A percentile compares a stretch with the other conserved stretches of the same genome.
Conservation (phyloP, 1,140 invertebrate genomes). For the Drosophila pseudoobscura region DNA sequence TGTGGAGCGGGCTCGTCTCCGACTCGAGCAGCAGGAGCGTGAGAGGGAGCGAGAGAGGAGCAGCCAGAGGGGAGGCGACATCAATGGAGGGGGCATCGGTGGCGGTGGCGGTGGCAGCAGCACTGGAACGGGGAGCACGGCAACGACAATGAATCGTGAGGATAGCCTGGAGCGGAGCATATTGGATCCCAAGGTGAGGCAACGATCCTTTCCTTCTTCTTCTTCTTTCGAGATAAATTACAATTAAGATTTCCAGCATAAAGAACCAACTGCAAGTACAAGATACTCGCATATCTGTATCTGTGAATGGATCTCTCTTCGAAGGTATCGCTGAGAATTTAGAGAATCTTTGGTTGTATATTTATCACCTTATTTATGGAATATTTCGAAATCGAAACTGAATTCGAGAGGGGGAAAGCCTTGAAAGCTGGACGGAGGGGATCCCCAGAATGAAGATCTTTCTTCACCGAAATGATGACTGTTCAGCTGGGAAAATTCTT, state of each 20-base stretch:
- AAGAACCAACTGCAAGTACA: not conserved
- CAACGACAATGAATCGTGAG: conserved; percentile 78
- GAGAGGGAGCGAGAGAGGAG: conserved; percentile 63
- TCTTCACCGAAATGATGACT: too few species aligned
- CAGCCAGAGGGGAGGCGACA: conserved; percentile 44
- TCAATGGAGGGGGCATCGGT: conserved; percentile 21
- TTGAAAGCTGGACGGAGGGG: too few species aligned
- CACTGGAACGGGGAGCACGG: conserved; percentile 62
- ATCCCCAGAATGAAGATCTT: too few species aligned
- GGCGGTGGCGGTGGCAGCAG: conserved; percentile 50
- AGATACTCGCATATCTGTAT: not conserved
- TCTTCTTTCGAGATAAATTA: conserved; percentile 54
- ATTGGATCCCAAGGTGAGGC: conserved; percentile 82
- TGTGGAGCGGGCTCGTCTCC: conserved; percentile 84
- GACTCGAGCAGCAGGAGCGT: conserved; percentile 83
- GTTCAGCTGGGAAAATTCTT: too few species aligned
- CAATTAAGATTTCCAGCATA: conserved; percentile 41
- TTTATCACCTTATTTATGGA: too few species aligned
- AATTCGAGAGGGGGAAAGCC: too few species aligned
- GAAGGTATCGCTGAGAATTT: too few species aligned
- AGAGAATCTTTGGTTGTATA: too few species aligned
- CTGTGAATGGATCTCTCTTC: too few species aligned
- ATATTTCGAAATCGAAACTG: too few species aligned
- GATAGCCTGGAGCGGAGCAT: conserved; percentile 80
- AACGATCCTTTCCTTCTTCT: not conserved